Conservation (phyloP, 1,140 invertebrate species). For the Stegodyphus mimosarum region DNA sequence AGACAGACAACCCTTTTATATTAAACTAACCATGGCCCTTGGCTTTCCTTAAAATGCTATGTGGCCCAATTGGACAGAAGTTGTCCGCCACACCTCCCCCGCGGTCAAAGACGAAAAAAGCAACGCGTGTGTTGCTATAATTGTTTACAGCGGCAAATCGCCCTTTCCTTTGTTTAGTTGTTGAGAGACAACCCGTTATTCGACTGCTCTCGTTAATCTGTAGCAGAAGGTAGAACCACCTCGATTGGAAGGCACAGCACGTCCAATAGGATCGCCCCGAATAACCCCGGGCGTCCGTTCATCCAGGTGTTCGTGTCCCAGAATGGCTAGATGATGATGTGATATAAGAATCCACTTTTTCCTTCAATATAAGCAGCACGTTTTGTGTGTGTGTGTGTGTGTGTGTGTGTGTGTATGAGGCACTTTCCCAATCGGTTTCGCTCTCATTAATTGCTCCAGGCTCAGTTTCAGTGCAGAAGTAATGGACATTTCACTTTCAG, state of each 20-base stretch:
- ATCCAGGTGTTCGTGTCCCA: constrained; percentile 9
- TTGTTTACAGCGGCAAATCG: constrained; percentile 44
- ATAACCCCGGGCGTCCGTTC: background rate
- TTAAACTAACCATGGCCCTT: constrained; percentile 48
- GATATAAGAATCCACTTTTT: constrained; percentile 7
- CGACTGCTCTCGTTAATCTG: constrained; percentile 46
- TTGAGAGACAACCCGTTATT: constrained; percentile 1
- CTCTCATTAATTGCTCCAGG: background rate
- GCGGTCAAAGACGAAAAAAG: constrained; percentile 32
- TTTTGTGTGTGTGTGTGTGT: background rate
- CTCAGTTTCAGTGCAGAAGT: too few species aligned
- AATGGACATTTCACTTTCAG: too few species aligned
- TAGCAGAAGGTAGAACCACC: background rate
- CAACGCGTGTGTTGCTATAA: constrained; percentile 47
- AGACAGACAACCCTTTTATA: constrained; percentile 36
- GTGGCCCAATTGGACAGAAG: constrained; percentile 44
- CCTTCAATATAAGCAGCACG: background rate
- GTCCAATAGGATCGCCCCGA: constrained; percentile 50
- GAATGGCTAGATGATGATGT: background rate
- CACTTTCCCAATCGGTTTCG: constrained; percentile 1
- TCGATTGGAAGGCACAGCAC: constrained; percentile 42
- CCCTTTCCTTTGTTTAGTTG: constrained; percentile 43
- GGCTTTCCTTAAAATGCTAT: constrained; percentile 34
- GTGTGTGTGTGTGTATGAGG: background rate
- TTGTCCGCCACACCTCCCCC: constrained; percentile 47